Evolutionary conservation across 2,113 vertebrate genomes (phyloP).

Genomic region (Ceyx cyanopectus): DNA sequence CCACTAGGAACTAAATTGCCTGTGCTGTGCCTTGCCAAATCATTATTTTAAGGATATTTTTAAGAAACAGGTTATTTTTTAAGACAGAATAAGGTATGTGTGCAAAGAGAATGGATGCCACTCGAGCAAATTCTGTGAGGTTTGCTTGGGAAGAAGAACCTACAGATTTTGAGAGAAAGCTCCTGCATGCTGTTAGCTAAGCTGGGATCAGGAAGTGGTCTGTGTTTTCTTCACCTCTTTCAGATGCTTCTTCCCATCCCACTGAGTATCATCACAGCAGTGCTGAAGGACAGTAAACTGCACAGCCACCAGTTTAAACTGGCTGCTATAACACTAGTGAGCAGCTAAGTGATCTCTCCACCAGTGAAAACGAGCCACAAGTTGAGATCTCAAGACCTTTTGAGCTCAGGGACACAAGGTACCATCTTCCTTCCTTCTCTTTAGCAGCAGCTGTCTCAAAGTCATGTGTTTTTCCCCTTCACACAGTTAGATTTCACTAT

Average conservation of each 20-base stretch:
- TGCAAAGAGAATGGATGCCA: background rate
- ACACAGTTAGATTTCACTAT: background rate
- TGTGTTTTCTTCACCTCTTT: background rate
- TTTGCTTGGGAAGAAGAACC: background rate
- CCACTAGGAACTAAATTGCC: background rate
- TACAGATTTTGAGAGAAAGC: background rate
- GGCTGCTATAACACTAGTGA: background rate
- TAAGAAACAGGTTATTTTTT: background rate
- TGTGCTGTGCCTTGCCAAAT: background rate
- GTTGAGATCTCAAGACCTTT: conserved; percentile 16
- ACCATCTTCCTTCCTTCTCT: background rate
- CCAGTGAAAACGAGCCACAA: background rate
- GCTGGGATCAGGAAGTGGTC: background rate
- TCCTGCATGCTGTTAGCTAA: background rate
- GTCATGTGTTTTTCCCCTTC: background rate
- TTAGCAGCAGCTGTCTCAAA: conserved; percentile 2
- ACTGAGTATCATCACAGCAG: fast-evolving
- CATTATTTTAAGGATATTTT: background rate
- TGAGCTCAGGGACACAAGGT: conserved; percentile 27
- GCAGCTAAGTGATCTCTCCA: background rate
- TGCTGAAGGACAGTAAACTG: background rate
- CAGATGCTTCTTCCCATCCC: background rate
- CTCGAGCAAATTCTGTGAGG: background rate
- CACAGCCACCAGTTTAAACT: background rate
- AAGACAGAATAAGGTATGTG: background rate